A percentile compares a stretch with the other conserved stretches of the same genome.
phyloP scores from a whole-genome alignment of 2,797 vertebrate species.

The Calcarius lapponicus region DNA sequence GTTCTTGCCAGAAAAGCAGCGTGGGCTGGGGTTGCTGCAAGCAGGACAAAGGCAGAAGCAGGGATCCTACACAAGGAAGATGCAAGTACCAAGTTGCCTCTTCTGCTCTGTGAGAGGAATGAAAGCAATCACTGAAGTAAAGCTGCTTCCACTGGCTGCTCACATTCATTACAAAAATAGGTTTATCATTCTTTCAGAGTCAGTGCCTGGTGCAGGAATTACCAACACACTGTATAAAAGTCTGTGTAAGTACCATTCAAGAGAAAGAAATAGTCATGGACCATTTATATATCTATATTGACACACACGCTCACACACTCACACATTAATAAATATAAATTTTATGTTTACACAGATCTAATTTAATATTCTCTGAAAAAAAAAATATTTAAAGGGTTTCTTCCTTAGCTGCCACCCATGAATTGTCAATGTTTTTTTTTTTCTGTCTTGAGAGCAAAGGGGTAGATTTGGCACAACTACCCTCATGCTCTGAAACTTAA shows the following conservation, averaged over 20 bases:
- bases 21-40: neutral
- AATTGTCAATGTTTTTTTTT: neutral
- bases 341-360: conserved; percentile 61
- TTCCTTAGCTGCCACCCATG: conserved; percentile 53
- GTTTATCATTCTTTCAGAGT: neutral
- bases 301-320: conserved; percentile 6
- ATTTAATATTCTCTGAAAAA: conserved; percentile 56
- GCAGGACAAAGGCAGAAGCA: neutral
- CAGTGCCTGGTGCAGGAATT: conserved; percentile 36
- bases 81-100: neutral
- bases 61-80: neutral
- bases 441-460: neutral
- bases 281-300: conserved; percentile 50
- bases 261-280: conserved; percentile 56
- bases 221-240: conserved; percentile 13
- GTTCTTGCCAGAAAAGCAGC: neutral
- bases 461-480: neutral
- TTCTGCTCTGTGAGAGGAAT: neutral
- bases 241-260: conserved; percentile 59
- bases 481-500: neutral
- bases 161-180: neutral
- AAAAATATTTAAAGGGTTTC: conserved; percentile 38
- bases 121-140: conserved; percentile 2
- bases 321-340: conserved; percentile 61
- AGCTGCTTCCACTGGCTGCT: conserved; percentile 31